Evolutionary conservation across 2,888 invertebrate species (phyloP).

Genomic region (Notocelia uddmanniana): DNA sequence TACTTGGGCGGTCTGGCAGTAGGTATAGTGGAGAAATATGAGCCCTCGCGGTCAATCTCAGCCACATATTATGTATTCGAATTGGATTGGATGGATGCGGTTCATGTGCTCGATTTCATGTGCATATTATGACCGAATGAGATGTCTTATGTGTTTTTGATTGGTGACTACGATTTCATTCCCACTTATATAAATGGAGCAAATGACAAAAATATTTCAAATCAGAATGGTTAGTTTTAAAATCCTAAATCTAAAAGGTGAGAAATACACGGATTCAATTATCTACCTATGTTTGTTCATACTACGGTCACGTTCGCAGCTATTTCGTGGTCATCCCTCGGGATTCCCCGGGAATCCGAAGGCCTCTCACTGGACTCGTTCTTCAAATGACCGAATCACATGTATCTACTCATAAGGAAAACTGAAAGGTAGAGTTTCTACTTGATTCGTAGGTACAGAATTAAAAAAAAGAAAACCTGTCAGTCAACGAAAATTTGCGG

Average conservation of each 20-base stretch:
- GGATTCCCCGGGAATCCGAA: constrained; percentile 1
- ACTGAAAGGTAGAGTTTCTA: background rate
- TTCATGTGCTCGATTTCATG: too few species aligned
- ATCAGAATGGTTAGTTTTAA: background rate
- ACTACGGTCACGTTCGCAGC: constrained; percentile 4
- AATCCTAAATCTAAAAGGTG: background rate
- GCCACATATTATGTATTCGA: too few species aligned
- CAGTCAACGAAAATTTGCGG: too few species aligned
- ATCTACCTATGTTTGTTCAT: background rate
- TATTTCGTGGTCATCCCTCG: constrained; percentile 12
- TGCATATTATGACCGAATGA: too few species aligned
- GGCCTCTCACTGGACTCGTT: constrained; percentile 17
- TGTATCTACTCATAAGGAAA: background rate
- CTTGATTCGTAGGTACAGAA: background rate
- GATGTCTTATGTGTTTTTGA: too few species aligned
- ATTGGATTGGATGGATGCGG: too few species aligned
- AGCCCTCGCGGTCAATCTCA: too few species aligned
- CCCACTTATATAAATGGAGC: too few species aligned
- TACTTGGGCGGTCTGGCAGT: too few species aligned
- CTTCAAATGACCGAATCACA: constrained; percentile 3
- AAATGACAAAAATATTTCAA: too few species aligned
- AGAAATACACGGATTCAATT: background rate
- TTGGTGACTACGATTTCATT: too few species aligned
- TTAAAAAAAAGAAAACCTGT: background rate
- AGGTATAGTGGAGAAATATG: too few species aligned